Conservation (phyloP, 2,113 vertebrate species). For the Potamarius usumacintae region DNA sequence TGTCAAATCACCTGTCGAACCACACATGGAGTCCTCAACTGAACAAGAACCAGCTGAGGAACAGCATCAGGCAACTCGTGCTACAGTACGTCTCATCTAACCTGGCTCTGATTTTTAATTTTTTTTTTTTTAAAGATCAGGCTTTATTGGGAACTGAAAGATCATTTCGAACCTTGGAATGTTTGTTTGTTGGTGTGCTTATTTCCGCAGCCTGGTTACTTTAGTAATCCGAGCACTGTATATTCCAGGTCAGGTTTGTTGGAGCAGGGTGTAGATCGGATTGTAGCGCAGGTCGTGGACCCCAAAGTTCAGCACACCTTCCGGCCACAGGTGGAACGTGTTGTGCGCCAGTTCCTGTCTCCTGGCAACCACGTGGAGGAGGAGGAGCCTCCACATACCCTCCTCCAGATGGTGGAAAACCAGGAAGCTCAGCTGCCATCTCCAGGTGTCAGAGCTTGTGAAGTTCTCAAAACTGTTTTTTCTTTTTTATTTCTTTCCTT, state of each 20-base stretch:
- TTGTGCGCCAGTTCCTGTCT: conserved; percentile 92
- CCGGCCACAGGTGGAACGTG: conserved; percentile 94
- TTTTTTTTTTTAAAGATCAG: background rate
- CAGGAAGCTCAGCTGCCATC: conserved; percentile 70
- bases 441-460: conserved; percentile 70
- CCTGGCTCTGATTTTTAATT: too few species aligned
- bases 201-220: too few species aligned
- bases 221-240: background rate
- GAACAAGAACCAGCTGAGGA: conserved; percentile 98
- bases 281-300: conserved; percentile 97
- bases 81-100: conserved; percentile 83
- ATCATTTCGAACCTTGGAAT: background rate
- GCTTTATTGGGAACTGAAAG: background rate
- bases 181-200: background rate
- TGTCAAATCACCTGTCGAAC: conserved; percentile 94
- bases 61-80: conserved; percentile 95
- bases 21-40: conserved; percentile 98
- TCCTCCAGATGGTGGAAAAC: conserved; percentile 71
- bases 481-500: background rate
- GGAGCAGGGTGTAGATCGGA: conserved; percentile 96
- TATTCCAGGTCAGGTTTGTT: conserved; percentile 93
- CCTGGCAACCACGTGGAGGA: conserved; percentile 83
- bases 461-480: background rate
- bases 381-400: conserved; percentile 52
- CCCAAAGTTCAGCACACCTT: conserved; percentile 98